phyloP scores from a whole-genome alignment of 2,797 vertebrate species.

The Tolypeutes matacus region DNA sequence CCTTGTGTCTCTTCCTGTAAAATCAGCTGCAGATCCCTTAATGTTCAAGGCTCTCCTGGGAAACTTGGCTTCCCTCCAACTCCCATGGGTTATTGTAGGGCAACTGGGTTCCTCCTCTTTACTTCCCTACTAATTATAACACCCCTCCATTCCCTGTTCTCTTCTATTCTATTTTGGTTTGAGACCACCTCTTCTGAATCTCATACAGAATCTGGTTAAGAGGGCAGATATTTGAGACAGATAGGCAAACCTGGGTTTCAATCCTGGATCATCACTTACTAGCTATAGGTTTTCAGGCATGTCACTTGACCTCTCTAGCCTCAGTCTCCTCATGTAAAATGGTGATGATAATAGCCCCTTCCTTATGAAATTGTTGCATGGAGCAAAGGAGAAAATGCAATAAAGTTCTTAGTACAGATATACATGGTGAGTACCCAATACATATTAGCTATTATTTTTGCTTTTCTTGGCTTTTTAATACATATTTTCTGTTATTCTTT shows the following conservation, averaged over 20 bases:
- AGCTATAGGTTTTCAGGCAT: neutral
- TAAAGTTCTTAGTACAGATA: neutral
- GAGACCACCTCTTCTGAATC: neutral
- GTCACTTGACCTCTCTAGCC: neutral
- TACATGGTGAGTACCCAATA: neutral
- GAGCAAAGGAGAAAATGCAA: neutral
- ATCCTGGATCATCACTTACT: neutral
- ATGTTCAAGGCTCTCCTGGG: neutral
- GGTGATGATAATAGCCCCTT: neutral
- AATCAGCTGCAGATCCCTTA: neutral
- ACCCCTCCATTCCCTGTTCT: neutral
- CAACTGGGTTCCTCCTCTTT: neutral
- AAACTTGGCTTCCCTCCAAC: neutral
- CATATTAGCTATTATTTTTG: no score
- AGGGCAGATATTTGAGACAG: neutral
- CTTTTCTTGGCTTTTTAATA: neutral
- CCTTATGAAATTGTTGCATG: neutral
- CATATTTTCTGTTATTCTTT: neutral
- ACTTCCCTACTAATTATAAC: neutral
- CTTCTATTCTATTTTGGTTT: neutral
- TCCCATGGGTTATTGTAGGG: neutral
- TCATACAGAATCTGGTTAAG: neutral
- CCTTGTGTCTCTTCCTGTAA: neutral
- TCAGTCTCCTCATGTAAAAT: slow-evolving; percentile 47
- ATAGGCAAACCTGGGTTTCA: neutral